Evolutionary conservation across 2,797 vertebrate genomes (phyloP).

Genomic region (Potorous gilbertii): DNA sequence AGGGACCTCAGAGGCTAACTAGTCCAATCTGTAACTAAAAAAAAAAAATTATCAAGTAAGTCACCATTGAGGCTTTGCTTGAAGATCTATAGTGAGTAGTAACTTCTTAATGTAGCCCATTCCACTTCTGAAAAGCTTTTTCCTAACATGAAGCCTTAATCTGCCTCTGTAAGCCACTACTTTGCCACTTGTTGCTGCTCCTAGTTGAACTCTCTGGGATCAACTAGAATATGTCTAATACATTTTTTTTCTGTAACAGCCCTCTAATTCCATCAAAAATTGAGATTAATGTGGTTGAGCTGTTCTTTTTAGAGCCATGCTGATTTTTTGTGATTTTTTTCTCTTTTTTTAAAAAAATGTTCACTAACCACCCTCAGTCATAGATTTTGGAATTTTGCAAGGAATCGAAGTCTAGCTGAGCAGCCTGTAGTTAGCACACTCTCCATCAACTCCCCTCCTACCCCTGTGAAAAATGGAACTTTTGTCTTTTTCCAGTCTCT

Average conservation of each 20-base stretch:
- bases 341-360: background rate
- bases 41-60: background rate
- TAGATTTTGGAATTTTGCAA: background rate
- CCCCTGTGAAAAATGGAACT: background rate
- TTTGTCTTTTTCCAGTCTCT: background rate
- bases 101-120: background rate
- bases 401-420: background rate
- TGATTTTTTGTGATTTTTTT: background rate
- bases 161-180: background rate
- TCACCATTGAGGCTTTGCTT: background rate
- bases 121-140: background rate
- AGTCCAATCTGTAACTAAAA: background rate
- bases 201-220: background rate
- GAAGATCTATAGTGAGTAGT: background rate
- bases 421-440: background rate
- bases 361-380: background rate
- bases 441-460: background rate
- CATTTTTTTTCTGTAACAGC: background rate
- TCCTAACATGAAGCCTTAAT: background rate
- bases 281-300: background rate
- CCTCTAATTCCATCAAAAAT: background rate
- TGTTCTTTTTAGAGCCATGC: background rate
- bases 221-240: background rate
- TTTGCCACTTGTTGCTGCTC: background rate
- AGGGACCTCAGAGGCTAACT: background rate